These are phyloP conservation scores for Drosophila phalerata DNA, from an alignment of 2,888 invertebrate species.

Conservation along the genomic window DNA sequence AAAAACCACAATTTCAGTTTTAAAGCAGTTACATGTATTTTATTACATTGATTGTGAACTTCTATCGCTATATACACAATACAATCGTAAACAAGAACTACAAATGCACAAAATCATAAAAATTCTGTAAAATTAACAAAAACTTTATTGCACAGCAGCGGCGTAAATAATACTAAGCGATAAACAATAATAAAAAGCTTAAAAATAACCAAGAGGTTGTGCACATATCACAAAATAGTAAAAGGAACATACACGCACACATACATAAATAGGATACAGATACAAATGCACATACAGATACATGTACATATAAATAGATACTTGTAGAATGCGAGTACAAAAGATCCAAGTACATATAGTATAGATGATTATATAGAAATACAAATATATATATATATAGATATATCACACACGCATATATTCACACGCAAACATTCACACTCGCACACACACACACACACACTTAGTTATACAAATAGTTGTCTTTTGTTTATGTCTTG, in stretches of 20 bases:
- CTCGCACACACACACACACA: slow-evolving; percentile 18
- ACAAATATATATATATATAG: slow-evolving; percentile 41
- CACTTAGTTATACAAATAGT: slow-evolving; percentile 29
- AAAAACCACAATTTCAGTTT: slow-evolving; percentile 6
- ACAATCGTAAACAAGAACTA: slow-evolving; percentile 14
- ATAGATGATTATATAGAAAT: slow-evolving; percentile 34
- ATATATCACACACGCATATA: slow-evolving; percentile 47
- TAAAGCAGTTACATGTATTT: slow-evolving; percentile 60
- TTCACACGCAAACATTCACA: slow-evolving; percentile 22
- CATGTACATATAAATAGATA: slow-evolving; percentile 8
- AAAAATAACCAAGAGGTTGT: slow-evolving; percentile 34
- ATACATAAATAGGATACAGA: slow-evolving; percentile 17
- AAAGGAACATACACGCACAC: slow-evolving; percentile 50
- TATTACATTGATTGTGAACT: slow-evolving; percentile 68
- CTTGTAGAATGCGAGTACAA: slow-evolving; percentile 59
- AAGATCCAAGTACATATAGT: slow-evolving; percentile 49
- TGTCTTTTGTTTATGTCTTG: slow-evolving; percentile 77
- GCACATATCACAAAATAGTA: slow-evolving; percentile 55
- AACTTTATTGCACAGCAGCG: slow-evolving; percentile 33
- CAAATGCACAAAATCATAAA: slow-evolving; percentile 4
- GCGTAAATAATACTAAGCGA: slow-evolving; percentile 48
- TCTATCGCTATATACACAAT: slow-evolving; percentile 56
- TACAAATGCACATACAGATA: slow-evolving; percentile 18
- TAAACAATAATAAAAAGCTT: slow-evolving; percentile 27
- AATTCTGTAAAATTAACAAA: slow-evolving; percentile 1